phyloP scores from a whole-genome alignment of 1,140 invertebrate genomes.

The Temnothorax curvispinosus region DNA sequence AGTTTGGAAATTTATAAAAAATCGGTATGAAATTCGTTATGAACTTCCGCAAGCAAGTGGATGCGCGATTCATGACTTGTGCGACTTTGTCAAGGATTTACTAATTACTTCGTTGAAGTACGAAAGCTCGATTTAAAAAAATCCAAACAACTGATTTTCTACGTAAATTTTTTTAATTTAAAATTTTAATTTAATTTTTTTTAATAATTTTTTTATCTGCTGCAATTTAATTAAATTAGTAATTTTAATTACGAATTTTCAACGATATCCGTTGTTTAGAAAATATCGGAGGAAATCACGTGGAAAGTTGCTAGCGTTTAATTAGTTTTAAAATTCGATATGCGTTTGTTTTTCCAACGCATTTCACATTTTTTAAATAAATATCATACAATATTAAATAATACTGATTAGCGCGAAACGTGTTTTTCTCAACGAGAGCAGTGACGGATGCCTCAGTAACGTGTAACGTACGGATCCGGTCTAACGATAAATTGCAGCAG shows the following conservation, averaged over 20 bases:
- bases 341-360: neutral
- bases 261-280: too few species aligned
- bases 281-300: neutral
- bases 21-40: constrained; percentile 44
- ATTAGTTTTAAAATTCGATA: neutral
- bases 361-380: neutral
- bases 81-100: constrained; percentile 3
- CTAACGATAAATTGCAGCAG: constrained; percentile 52
- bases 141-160: neutral
- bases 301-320: neutral
- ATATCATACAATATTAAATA: neutral
- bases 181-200: neutral
- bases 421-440: constrained; percentile 14
- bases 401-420: neutral
- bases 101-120: constrained; percentile 19
- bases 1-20: constrained; percentile 53
- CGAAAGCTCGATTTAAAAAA: neutral
- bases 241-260: too few species aligned
- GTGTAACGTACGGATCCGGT: constrained; percentile 33
- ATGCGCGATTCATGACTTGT: constrained; percentile 14
- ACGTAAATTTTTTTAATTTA: neutral
- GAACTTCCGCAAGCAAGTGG: constrained; percentile 22
- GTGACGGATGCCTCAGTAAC: constrained; percentile 38
- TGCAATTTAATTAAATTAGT: neutral
- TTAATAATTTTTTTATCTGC: neutral